Evolutionary conservation across 64 coral and sea anemone genomes (phyloP).

Genomic region (Montipora efflorescens): DNA sequence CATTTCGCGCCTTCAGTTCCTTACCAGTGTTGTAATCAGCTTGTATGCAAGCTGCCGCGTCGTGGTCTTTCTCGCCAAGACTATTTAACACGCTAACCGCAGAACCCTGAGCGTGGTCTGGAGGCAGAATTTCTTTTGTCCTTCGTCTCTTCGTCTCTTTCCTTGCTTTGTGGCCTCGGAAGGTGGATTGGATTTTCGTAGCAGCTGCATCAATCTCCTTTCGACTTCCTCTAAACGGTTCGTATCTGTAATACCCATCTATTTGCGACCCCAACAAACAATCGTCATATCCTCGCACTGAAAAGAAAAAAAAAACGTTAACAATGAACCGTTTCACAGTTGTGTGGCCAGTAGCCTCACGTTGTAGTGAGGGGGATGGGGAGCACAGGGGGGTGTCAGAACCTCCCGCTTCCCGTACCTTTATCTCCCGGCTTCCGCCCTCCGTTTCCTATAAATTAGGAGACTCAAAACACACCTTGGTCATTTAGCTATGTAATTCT

Average conservation of each 20-base stretch:
- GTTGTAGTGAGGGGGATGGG: too few relatives aligned
- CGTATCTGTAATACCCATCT: slow-evolving; percentile 88
- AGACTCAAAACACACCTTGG: too few relatives aligned
- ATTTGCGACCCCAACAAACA: slow-evolving; percentile 93
- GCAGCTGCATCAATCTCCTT: slow-evolving; percentile 50
- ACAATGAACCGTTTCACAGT: not conserved
- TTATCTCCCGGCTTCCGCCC: too few relatives aligned
- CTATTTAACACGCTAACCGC: not conserved
- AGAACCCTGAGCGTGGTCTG: not conserved
- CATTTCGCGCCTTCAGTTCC: not conserved
- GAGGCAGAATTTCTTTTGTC: not conserved
- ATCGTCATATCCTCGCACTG: slow-evolving; percentile 88
- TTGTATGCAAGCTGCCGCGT: slow-evolving; percentile 66
- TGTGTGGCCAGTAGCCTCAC: too few relatives aligned
- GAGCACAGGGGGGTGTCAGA: too few relatives aligned
- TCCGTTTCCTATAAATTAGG: too few relatives aligned
- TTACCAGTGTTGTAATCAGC: slow-evolving; percentile 72
- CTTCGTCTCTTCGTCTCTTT: not conserved
- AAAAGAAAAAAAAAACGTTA: not conserved
- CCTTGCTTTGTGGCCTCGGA: slow-evolving; percentile 48
- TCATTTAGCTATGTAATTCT: too few relatives aligned
- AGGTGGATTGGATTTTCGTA: slow-evolving; percentile 68
- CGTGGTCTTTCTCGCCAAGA: slow-evolving; percentile 27
- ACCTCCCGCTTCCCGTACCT: too few relatives aligned
- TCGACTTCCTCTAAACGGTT: slow-evolving; percentile 28